Evolutionary conservation across 2,797 vertebrate genomes (phyloP).

Genomic region (Myotis myotis): DNA sequence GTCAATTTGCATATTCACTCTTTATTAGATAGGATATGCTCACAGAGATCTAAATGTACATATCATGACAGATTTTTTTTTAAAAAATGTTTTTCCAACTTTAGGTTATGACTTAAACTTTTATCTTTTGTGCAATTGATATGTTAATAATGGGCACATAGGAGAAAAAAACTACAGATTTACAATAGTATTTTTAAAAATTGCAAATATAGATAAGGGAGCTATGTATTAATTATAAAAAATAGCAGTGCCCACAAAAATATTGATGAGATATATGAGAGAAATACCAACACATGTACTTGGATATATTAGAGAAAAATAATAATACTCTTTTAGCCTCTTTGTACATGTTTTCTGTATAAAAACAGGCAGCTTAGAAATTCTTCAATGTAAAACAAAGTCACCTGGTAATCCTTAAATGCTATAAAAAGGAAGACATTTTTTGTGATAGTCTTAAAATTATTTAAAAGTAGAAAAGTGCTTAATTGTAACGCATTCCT

Average conservation of each 20-base stretch:
- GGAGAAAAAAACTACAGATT: neutral
- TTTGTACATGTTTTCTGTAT: neutral
- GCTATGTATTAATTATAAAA: constrained; percentile 1
- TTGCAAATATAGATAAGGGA: constrained; percentile 14
- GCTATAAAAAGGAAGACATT: constrained; percentile 10
- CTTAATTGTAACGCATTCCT: neutral
- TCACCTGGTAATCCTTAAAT: neutral
- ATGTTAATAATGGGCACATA: neutral
- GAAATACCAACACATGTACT: neutral
- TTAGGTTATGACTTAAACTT: constrained; percentile 19
- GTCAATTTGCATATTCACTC: too few relatives aligned
- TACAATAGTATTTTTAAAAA: neutral
- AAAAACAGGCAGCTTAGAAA: constrained; percentile 4
- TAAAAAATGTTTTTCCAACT: neutral
- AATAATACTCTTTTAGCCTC: neutral
- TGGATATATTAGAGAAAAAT: neutral
- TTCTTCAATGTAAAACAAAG: neutral
- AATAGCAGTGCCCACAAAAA: neutral
- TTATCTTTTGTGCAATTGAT: neutral
- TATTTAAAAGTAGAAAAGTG: neutral
- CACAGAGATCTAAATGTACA: constrained; percentile 27
- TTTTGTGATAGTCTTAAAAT: neutral
- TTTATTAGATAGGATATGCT: neutral
- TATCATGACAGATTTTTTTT: neutral
- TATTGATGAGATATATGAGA: neutral